phyloP scores from a whole-genome alignment of 1,140 invertebrate genomes.

The Ctenoplectra terminalis region DNA sequence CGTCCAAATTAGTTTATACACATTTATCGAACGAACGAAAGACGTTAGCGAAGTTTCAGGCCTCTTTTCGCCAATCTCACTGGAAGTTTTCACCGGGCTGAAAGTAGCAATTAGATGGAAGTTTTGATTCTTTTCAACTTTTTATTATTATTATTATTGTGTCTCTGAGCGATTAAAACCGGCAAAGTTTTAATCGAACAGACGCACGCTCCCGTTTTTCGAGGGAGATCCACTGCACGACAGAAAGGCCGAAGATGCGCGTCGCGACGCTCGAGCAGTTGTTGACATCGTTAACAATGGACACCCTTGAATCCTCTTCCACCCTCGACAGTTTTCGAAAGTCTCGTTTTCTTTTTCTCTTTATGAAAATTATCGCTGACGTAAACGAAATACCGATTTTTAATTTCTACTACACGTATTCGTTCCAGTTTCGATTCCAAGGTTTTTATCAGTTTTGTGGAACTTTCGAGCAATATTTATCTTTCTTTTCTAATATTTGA shows the following conservation, averaged over 20 bases:
- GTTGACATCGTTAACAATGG: constrained; percentile 6
- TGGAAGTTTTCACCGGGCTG: neutral
- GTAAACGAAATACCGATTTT: neutral
- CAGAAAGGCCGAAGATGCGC: neutral
- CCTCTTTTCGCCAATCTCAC: neutral
- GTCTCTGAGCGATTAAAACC: neutral
- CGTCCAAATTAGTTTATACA: neutral
- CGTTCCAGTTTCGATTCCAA: neutral
- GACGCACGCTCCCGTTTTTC: neutral
- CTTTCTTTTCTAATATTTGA: no score
- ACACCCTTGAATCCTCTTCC: constrained; percentile 5
- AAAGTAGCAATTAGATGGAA: neutral
- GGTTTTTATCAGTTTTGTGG: neutral
- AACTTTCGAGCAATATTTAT: neutral
- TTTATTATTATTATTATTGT: neutral
- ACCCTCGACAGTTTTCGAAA: neutral
- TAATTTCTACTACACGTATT: neutral
- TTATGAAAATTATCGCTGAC: neutral
- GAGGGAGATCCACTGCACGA: neutral
- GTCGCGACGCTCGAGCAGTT: neutral
- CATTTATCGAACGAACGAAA: neutral
- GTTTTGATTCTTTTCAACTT: neutral
- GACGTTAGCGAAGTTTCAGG: neutral
- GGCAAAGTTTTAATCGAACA: neutral
- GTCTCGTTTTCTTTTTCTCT: neutral